phyloP scores from a whole-genome alignment of 2,888 invertebrate species.

The Cinara cedri region DNA sequence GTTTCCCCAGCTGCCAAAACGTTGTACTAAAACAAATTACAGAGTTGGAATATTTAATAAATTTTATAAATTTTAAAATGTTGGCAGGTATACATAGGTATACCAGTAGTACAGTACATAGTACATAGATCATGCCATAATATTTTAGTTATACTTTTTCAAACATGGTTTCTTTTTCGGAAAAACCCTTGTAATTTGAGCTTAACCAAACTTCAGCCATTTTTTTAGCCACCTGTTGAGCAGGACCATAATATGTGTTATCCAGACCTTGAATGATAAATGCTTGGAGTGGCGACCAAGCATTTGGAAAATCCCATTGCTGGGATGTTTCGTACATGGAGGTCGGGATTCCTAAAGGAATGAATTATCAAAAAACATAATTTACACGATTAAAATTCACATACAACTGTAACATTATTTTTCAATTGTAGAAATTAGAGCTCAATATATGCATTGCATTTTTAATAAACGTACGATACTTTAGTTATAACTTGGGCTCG shows the following conservation, averaged over 20 bases:
- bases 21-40: conserved; percentile 67
- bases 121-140: too few relatives aligned
- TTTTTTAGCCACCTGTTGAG: conserved; percentile 68
- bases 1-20: conserved; percentile 70
- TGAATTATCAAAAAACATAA: too few relatives aligned
- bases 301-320: conserved; percentile 84
- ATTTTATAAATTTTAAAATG: too few relatives aligned
- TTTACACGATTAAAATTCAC: too few relatives aligned
- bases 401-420: too few relatives aligned
- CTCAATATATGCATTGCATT: too few relatives aligned
- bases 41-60: background rate
- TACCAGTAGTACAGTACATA: too few relatives aligned
- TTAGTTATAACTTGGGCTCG: too few relatives aligned
- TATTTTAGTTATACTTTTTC: conserved; percentile 40
- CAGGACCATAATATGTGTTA: conserved; percentile 67
- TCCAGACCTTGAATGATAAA: conserved; percentile 74
- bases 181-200: conserved; percentile 71
- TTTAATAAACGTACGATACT: too few relatives aligned
- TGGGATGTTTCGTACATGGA: conserved; percentile 72
- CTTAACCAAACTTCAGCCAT: conserved; percentile 72
- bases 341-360: conserved; percentile 69
- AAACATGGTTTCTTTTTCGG: conserved; percentile 48
- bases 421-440: too few relatives aligned
- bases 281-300: conserved; percentile 83
- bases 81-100: too few relatives aligned